Base-by-base conservation (phyloP, 2,888 invertebrate species). In the Hypolimnas misippus region DNA sequence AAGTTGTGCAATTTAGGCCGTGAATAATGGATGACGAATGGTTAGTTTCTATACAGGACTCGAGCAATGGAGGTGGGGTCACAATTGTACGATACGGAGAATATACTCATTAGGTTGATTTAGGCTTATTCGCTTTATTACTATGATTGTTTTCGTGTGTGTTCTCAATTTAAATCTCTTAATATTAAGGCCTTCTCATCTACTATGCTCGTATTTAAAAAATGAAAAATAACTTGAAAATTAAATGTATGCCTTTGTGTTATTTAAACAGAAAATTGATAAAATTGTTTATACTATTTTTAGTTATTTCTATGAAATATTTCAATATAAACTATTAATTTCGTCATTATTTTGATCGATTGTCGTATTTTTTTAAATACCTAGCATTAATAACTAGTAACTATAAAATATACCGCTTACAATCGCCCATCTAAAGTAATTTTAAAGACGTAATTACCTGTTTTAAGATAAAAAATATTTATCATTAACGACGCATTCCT, bases 1-100 rank as follows among this genome's bases (percentile, higher is more conserved):
- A 90, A 92, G 87, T 92, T 92, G 91, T 87, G 90, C 91, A 92
- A 92, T 92, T 91, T 89, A 86, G 89, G 86, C 90, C 91, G 91
- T 92, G 91, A 82, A 92, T 92, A 92, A 92, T 89, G 87, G 87
- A 90, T 91, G 92, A 92, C 86, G 89, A 86, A 92, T 91, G 87
- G 84, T 75, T 77, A 78, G 86, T 83, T 86, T 89, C 85, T 84
- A 84, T 87, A 79, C 77, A 76, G 75, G 74, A 81, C 84, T 82
- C 83, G 86, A 85, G 87, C 81, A 76, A 70, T 58, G 69, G 83
- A 87, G 88, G 88, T 86, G 84, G 87, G 86, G 88, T 79, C 70
- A 76, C 75, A 73, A 81, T 87, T 84, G 84, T 83, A 71, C 67
- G 46, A 57, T 55, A 46, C 8, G 19, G 62, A 35, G 59, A 63